These are phyloP conservation scores for Andrena minutula DNA, from an alignment of 2,888 invertebrate species.

Conservation along the genomic window DNA sequence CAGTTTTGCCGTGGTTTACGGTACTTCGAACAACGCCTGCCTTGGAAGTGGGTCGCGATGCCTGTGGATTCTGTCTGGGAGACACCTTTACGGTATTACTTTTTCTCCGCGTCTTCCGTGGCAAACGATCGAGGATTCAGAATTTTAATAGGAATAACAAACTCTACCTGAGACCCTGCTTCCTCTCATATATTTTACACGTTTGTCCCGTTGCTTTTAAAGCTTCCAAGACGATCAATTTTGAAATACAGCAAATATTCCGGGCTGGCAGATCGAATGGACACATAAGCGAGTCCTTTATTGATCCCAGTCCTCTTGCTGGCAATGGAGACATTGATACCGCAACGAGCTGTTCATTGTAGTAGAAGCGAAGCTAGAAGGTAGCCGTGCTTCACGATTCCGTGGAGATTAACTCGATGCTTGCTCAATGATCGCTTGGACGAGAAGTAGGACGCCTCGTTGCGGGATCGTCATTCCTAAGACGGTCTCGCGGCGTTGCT, in stretches of 20 bases:
- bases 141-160: neutral
- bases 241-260: neutral
- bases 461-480: conserved; percentile 55
- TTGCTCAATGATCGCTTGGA: conserved; percentile 56
- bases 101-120: neutral
- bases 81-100: conserved; percentile 1
- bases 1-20: conserved; percentile 68
- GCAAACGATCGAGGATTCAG: neutral
- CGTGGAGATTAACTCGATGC: conserved; percentile 37
- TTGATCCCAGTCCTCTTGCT: neutral
- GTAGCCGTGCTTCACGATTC: conserved; percentile 48
- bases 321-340: neutral
- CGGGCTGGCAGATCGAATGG: too few relatives aligned
- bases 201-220: neutral
- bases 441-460: conserved; percentile 57
- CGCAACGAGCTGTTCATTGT: conserved; percentile 5
- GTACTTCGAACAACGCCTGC: conserved; percentile 55
- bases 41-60: conserved; percentile 57
- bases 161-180: neutral
- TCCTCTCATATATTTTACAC: neutral
- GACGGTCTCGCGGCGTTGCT: conserved; percentile 52
- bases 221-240: neutral
- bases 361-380: conserved; percentile 32
- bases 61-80: neutral
- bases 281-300: neutral